Conservation (phyloP, 2,797 vertebrate species). For the Lophotriccus pileatus region DNA sequence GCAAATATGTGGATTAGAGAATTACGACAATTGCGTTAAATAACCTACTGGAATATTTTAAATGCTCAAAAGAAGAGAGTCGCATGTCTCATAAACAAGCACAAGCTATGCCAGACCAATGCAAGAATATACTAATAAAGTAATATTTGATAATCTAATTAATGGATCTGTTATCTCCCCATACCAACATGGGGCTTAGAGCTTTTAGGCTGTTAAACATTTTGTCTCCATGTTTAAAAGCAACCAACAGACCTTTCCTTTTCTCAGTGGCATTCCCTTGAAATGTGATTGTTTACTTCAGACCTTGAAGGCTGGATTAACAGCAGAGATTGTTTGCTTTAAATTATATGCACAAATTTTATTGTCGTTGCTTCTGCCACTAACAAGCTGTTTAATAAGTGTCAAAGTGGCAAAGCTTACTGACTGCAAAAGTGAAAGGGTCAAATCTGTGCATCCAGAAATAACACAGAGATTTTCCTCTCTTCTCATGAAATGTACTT, state of each 20-base stretch:
- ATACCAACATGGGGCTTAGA: background rate
- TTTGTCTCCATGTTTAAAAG: background rate
- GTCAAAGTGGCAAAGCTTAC: background rate
- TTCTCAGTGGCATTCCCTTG: background rate
- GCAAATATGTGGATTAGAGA: background rate
- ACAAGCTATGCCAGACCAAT: background rate
- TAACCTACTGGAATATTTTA: background rate
- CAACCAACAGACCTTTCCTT: background rate
- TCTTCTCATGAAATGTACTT: background rate
- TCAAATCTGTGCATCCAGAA: background rate
- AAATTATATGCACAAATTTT: background rate
- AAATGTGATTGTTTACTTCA: background rate
- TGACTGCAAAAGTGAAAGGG: background rate
- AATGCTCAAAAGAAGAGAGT: background rate
- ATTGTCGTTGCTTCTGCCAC: background rate
- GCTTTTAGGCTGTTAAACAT: background rate
- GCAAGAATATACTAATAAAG: background rate
- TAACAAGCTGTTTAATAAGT: background rate
- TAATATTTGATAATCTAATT: slow-evolving; percentile 13
- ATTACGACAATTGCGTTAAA: background rate
- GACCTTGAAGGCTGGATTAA: background rate
- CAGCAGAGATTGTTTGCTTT: background rate
- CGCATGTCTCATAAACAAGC: background rate
- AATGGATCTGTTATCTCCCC: background rate
- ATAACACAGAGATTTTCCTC: background rate